Evolutionary conservation across 92 coral and sea anemone genomes (phyloP).

Genomic region (Bergia sp.): DNA sequence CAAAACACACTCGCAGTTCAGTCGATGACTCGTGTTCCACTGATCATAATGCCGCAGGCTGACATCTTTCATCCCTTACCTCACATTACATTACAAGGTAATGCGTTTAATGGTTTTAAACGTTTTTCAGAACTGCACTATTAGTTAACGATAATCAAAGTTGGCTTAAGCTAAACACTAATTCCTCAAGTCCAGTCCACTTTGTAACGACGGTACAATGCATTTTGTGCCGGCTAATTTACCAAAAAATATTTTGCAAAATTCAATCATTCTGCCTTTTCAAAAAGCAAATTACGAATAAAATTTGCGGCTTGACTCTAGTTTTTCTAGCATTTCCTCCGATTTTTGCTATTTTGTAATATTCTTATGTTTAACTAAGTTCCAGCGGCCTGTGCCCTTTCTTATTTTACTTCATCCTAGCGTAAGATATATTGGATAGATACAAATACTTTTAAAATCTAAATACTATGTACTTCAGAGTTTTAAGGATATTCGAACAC

Average conservation of each 20-base stretch:
- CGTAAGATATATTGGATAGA: neutral
- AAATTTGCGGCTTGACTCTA: neutral
- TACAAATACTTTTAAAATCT: neutral
- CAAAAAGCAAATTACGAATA: neutral
- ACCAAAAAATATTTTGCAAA: constrained; percentile 5
- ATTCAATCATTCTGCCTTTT: neutral
- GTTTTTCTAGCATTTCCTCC: neutral
- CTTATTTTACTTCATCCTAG: neutral
- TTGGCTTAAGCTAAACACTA: neutral
- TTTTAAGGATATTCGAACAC: neutral
- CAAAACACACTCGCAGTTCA: neutral
- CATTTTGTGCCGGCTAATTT: neutral
- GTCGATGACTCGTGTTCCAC: neutral
- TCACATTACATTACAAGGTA: neutral
- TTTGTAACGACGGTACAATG: neutral
- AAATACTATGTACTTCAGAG: neutral
- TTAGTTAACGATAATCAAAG: too few relatives aligned
- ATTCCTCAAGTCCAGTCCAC: neutral
- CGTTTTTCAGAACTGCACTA: neutral
- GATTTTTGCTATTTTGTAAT: neutral
- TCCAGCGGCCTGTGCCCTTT: neutral
- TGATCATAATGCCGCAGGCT: neutral
- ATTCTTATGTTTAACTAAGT: neutral
- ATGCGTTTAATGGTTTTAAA: neutral
- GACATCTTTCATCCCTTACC: neutral